Percentiles rank a stretch among this genome's conserved stretches.
phyloP scores from a whole-genome alignment of 2,113 vertebrate species.

The Physeter macrocephalus region DNA sequence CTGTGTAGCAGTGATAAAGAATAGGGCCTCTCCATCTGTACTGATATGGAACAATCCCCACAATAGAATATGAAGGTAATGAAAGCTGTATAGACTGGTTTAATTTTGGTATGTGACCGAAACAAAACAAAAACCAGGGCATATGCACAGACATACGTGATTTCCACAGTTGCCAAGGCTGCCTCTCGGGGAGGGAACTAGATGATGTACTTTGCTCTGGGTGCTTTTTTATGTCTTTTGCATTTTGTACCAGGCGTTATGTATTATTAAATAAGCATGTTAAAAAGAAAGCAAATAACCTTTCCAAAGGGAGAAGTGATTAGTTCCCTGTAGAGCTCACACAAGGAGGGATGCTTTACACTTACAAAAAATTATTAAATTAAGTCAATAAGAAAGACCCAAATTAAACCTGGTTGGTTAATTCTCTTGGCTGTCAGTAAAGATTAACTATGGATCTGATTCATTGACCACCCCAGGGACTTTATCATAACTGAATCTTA shows the following conservation, averaged over 20 bases:
- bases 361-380: background rate
- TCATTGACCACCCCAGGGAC: background rate
- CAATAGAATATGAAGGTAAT: background rate
- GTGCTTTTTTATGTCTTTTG: background rate
- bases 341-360: background rate
- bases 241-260: background rate
- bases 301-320: background rate
- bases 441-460: background rate
- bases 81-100: background rate
- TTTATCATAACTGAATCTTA: background rate
- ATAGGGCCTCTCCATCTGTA: background rate
- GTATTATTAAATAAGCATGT: background rate
- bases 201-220: background rate
- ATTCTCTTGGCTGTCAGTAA: background rate
- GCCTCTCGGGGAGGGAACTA: background rate
- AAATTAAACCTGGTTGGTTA: background rate
- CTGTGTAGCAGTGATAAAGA: background rate
- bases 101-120: background rate
- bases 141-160: fast-evolving
- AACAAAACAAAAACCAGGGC: background rate
- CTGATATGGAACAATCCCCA: background rate
- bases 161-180: background rate
- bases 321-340: background rate
- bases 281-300: background rate
- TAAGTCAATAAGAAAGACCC: background rate